A percentile compares a stretch with the other conserved stretches of the same genome.
Conservation (phyloP, 2,113 vertebrate genomes). For the Callionymus lyra region DNA sequence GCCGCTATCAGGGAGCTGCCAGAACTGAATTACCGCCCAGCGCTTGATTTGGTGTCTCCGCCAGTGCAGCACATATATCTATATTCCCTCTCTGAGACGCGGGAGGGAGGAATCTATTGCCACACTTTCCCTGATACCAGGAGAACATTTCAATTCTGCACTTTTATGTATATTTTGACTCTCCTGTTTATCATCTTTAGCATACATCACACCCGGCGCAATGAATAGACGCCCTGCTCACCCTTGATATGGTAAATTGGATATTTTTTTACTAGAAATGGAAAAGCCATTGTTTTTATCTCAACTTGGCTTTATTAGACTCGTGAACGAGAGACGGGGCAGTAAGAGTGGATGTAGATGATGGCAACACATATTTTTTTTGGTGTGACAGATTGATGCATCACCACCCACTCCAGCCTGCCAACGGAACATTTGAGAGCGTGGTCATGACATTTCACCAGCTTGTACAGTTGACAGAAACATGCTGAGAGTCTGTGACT, state of each 20-base stretch:
- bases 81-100: constrained; percentile 29
- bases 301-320: constrained; percentile 54
- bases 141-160: constrained; percentile 38
- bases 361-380: constrained; percentile 18
- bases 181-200: constrained; percentile 62
- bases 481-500: constrained; percentile 1
- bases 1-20: constrained; percentile 39
- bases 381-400: constrained; percentile 4
- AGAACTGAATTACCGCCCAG: constrained; percentile 48
- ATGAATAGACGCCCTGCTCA: constrained; percentile 55
- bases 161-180: constrained; percentile 54
- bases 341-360: constrained; percentile 21
- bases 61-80: constrained; percentile 49
- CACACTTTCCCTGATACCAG: constrained; percentile 52
- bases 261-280: constrained; percentile 63
- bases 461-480: constrained; percentile 12
- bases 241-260: constrained; percentile 68
- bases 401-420: constrained; percentile 5
- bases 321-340: constrained; percentile 42
- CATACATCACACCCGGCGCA: constrained; percentile 51
- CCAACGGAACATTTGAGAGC: constrained; percentile 13
- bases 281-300: constrained; percentile 57
- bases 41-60: constrained; percentile 53
- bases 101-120: constrained; percentile 47
- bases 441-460: constrained; percentile 21